Evolutionary conservation across 2,888 invertebrate species (phyloP).

Genomic region (Sarcophaga rosellei): DNA sequence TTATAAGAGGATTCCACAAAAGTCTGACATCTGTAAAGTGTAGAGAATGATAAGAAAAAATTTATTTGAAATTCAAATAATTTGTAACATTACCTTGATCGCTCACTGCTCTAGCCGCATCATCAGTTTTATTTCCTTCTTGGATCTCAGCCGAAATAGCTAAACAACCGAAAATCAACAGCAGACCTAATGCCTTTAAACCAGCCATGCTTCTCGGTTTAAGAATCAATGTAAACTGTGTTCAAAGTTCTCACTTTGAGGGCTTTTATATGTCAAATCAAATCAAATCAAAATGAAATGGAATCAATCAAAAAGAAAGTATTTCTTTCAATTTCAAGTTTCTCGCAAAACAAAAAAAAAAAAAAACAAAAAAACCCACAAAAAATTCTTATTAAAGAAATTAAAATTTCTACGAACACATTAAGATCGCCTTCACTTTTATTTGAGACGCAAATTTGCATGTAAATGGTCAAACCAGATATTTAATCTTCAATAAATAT

Average conservation of each 20-base stretch:
- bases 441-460: not conserved
- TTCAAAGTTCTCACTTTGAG: not conserved
- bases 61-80: not conserved
- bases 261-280: constrained; percentile 1
- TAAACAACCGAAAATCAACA: not conserved
- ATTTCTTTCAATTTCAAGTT: not conserved
- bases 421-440: not conserved
- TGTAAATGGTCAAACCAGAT: not conserved
- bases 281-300: no score
- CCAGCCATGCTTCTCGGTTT: constrained; percentile 1
- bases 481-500: not conserved
- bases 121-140: not conserved
- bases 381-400: not conserved
- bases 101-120: not conserved
- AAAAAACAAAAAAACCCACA: not conserved
- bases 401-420: not conserved
- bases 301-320: constrained; percentile 10
- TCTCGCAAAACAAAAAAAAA: not conserved
- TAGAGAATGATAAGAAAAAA: not conserved
- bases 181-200: not conserved
- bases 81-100: constrained; percentile 2
- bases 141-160: not conserved
- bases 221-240: not conserved
- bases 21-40: not conserved
- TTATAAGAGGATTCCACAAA: not conserved